Evolutionary conservation across 2,888 invertebrate species (phyloP).

Genomic region (Scaptomyza tumidula): DNA sequence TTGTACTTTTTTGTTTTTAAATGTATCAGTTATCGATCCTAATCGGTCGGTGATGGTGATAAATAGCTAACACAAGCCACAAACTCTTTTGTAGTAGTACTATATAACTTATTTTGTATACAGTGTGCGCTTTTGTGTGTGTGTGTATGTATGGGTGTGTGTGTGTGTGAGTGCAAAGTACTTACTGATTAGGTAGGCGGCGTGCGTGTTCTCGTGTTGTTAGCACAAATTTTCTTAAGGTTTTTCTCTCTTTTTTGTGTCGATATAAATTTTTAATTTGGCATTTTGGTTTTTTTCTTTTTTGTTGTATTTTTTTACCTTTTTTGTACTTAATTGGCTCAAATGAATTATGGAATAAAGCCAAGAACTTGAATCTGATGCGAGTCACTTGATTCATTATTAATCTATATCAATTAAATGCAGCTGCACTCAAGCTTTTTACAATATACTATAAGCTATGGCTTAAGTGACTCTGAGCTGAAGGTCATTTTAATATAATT

Average conservation of each 20-base stretch:
- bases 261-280: conserved; percentile 20
- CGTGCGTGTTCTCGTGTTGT: conserved; percentile 73
- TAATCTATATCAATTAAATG: conserved; percentile 18
- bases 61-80: conserved; percentile 28
- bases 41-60: conserved; percentile 26
- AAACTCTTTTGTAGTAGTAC: conserved; percentile 1
- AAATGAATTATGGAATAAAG: conserved; percentile 44
- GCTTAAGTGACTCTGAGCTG: background rate
- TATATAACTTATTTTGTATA: too few species aligned
- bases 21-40: conserved; percentile 22
- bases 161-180: conserved; percentile 55
- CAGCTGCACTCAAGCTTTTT: conserved; percentile 28
- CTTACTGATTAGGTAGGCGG: conserved; percentile 65
- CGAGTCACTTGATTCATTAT: conserved; percentile 21
- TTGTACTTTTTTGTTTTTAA: background rate
- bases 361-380: conserved; percentile 29
- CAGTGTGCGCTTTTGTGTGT: conserved; percentile 3
- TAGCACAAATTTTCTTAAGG: conserved; percentile 60
- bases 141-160: conserved; percentile 27
- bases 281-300: conserved; percentile 31
- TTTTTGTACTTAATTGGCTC: conserved; percentile 44
- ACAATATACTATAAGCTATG: background rate
- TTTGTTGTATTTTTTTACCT: conserved; percentile 36
- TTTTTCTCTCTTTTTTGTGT: conserved; percentile 15
- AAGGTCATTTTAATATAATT: background rate